Evolutionary conservation across 2,113 vertebrate genomes (phyloP).

Genomic region (Rhizomys pruinosus): DNA sequence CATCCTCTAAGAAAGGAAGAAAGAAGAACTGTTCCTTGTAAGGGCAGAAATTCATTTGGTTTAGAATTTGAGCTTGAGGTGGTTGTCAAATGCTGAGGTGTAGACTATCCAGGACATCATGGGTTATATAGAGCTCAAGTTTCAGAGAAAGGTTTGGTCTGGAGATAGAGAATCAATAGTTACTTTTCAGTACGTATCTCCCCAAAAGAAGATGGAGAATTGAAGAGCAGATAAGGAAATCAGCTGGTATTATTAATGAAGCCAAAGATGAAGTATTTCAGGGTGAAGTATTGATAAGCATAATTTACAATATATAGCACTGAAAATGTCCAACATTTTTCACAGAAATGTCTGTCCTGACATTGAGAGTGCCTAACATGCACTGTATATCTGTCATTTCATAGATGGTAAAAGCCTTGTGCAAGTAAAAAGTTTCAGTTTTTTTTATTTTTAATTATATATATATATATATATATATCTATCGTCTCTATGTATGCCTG

Average conservation of each 20-base stretch:
- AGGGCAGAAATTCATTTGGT: background rate
- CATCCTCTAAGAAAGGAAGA: background rate
- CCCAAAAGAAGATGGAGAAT: background rate
- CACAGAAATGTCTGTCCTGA: conserved; percentile 9
- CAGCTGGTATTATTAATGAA: background rate
- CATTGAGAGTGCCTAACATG: background rate
- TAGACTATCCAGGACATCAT: background rate
- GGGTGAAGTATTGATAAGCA: background rate
- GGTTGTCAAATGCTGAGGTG: background rate
- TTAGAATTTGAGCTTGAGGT: conserved; percentile 10
- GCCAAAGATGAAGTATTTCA: background rate
- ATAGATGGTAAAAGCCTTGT: background rate
- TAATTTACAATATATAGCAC: conserved; percentile 54
- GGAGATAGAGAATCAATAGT: background rate
- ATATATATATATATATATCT: background rate
- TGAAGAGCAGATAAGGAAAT: background rate
- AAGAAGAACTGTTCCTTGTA: conserved; percentile 22
- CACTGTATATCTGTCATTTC: no score
- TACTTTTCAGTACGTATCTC: background rate
- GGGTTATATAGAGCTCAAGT: background rate
- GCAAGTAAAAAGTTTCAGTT: background rate
- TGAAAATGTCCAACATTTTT: conserved; percentile 26
- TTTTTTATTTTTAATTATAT: background rate
- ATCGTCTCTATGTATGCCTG: background rate
- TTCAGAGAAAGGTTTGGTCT: background rate